Conservation (phyloP, 2,113 vertebrate species). For the Narcine bancroftii region DNA sequence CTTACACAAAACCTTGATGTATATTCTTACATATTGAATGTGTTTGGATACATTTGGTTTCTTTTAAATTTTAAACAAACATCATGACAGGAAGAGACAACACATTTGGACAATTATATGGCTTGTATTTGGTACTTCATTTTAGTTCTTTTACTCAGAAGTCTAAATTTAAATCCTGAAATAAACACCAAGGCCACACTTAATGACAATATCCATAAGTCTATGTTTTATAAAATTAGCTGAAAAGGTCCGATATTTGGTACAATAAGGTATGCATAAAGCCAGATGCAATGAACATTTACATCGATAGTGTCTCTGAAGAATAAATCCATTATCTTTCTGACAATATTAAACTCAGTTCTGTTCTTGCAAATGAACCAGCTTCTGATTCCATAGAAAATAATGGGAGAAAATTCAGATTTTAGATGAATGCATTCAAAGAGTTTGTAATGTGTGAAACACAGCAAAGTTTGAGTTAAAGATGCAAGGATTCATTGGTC, state of each 20-base stretch:
- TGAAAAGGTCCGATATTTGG: background rate
- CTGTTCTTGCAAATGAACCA: background rate
- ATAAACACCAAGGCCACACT: background rate
- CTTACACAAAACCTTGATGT: background rate
- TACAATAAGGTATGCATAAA: background rate
- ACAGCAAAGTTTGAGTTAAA: background rate
- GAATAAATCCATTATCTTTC: background rate
- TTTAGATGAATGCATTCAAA: background rate
- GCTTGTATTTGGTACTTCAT: background rate
- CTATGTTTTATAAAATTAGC: background rate
- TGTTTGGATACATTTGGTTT: background rate
- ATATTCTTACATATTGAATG: background rate
- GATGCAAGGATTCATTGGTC: background rate
- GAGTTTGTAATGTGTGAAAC: background rate
- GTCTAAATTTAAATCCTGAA: background rate
- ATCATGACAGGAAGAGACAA: background rate
- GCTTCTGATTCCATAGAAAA: background rate
- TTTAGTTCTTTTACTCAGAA: background rate
- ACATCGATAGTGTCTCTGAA: too few species aligned
- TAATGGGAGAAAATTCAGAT: slow-evolving; percentile 2
- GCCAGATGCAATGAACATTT: background rate
- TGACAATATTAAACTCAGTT: background rate
- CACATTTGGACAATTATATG: background rate
- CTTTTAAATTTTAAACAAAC: background rate
- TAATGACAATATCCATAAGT: background rate